Evolutionary conservation across 1,140 invertebrate genomes (phyloP).

Genomic region (Aphis gossypii): DNA sequence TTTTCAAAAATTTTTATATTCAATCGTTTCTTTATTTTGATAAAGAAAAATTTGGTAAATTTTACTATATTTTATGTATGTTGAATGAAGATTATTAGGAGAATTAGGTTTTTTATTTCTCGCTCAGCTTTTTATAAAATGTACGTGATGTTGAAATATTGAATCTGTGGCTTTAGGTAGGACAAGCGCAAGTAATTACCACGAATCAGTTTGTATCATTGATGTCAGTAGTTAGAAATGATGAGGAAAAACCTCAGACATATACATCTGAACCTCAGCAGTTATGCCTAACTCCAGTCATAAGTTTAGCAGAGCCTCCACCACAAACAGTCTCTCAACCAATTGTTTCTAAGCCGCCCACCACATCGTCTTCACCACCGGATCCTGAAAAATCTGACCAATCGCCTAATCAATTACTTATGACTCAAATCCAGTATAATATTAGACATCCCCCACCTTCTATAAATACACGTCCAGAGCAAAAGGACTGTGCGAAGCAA

Average conservation of each 20-base stretch:
- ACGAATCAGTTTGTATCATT: slow-evolving; percentile 55
- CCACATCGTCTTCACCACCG: background rate
- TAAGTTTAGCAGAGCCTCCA: slow-evolving; percentile 43
- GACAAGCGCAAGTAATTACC: slow-evolving; percentile 54
- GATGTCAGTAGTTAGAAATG: slow-evolving; percentile 56
- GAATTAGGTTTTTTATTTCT: background rate
- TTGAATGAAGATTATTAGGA: background rate
- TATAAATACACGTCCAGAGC: slow-evolving; percentile 41
- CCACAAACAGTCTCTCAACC: slow-evolving; percentile 33
- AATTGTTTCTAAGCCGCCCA: slow-evolving; percentile 37
- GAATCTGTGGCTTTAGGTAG: slow-evolving; percentile 42
- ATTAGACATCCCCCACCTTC: slow-evolving; percentile 46
- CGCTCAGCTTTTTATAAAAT: background rate
- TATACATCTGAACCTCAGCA: slow-evolving; percentile 48
- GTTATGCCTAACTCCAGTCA: slow-evolving; percentile 41
- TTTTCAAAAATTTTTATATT: background rate
- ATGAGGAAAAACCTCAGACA: slow-evolving; percentile 53
- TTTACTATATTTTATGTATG: background rate
- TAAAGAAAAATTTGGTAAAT: background rate
- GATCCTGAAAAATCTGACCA: slow-evolving; percentile 51
- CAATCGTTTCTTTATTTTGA: background rate
- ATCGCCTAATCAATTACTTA: slow-evolving; percentile 52
- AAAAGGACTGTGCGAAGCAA: slow-evolving; percentile 41
- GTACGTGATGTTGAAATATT: background rate
- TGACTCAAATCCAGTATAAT: slow-evolving; percentile 53